Evolutionary conservation across 2,113 vertebrate species (phyloP).

Genomic region (Larimichthys crocea): DNA sequence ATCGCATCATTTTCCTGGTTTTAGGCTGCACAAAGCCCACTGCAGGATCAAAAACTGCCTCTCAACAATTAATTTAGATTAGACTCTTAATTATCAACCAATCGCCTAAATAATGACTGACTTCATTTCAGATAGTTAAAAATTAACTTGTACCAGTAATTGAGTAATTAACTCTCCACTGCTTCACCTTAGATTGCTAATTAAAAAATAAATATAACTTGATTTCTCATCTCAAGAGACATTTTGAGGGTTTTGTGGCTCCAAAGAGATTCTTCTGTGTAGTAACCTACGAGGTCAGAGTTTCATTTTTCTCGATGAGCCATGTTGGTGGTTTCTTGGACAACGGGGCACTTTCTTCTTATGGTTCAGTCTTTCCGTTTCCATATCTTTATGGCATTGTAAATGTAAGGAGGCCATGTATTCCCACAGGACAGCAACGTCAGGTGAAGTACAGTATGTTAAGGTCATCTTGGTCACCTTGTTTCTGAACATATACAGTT

Average conservation of each 20-base stretch:
- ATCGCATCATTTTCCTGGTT: constrained; percentile 84
- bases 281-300: constrained; percentile 12
- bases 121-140: constrained; percentile 99
- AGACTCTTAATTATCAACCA: constrained; percentile 99
- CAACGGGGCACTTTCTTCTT: neutral
- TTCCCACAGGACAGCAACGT: neutral
- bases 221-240: constrained; percentile 83
- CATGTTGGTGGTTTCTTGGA: neutral
- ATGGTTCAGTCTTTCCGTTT: neutral
- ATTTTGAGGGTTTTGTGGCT: constrained; percentile 29
- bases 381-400: neutral
- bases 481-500: neutral
- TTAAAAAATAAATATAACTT: constrained; percentile 98
- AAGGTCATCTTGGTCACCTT: neutral
- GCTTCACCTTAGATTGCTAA: constrained; percentile 99
- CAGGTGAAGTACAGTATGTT: neutral
- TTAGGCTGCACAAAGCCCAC: constrained; percentile 30
- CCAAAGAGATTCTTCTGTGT: constrained; percentile 35
- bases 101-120: constrained; percentile 97
- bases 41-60: constrained; percentile 87
- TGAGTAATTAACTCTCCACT: constrained; percentile 99
- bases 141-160: constrained; percentile 99
- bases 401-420: neutral
- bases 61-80: constrained; percentile 99
- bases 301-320: neutral